Base-by-base conservation (phyloP, 1,140 invertebrate genomes). In the Mamestra configurata region DNA sequence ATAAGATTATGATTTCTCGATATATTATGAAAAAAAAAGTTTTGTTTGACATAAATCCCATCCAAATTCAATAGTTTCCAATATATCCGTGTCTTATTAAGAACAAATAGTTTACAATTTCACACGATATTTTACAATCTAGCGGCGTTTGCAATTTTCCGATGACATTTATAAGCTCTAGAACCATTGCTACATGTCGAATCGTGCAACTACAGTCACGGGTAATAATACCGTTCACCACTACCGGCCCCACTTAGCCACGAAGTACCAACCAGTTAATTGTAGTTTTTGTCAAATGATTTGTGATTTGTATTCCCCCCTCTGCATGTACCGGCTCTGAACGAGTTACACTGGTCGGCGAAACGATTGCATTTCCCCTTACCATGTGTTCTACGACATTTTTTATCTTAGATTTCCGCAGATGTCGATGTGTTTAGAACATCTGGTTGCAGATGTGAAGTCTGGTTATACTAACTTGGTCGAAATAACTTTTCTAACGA, bases 241-340 rank as follows among this genome's bases (percentile, higher is more conserved):
- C 35, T 22, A 59, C 57, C 24, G 57, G 15, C n/a, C 27, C 13
- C 5, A 61, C 27, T 61, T 35, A 35, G 57, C 27, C 3, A n/a
- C 7, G 7, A 20, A 20, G 18, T 53, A 53, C 59, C 31, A 1
- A 37, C 59, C 59, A 64, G 64, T 68, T 68, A 68, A 68, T 68
- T 68, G 64, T 68, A 68, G 18, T 43, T 68, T 68, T 68, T 46
- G 37, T 43, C 40, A 46, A 68, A 46, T 24, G 37, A 68, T 68
- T 46, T 24, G 18, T 24, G 37, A 68, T 68, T 46, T 24, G 18
- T 46, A 68, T 43, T 43, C 64, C 46, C 64, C 59, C 27, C 31
- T 35, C 59, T 64, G n/a, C 27, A 35, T 24, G 6, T 35, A 15
- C 27, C 57, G 27, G 59, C 31, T 35, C 31, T 7, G n/a, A 35